Base-by-base conservation (phyloP, 2,888 invertebrate species). In the Mythimna impura region DNA sequence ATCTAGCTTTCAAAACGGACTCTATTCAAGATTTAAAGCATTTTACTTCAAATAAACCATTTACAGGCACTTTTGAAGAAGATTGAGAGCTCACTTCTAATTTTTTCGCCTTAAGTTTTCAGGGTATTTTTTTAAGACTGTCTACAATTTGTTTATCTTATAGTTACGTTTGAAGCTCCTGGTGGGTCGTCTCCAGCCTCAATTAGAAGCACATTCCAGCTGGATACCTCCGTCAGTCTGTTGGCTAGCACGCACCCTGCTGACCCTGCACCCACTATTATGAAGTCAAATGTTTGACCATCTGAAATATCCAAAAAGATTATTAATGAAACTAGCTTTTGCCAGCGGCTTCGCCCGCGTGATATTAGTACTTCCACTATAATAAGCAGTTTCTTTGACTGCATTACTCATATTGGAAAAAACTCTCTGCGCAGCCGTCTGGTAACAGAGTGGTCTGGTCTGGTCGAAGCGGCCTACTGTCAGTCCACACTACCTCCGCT, bases 131-230 rank as follows among this genome's bases (percentile, higher is more conserved):
- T 47, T 47, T 47, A 47, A 50, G 20, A 20, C 20, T 50, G 50
- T 12, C 12, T 40, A 40, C 40, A 10, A 40, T 43, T 43, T 14
- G 12, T 43, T 20, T 47, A 7, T 20, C 47, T 47, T 47, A 47
- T 47, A 61, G 22, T 40, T 22, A 89, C 89, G 97, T 87, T 2
- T 97, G 93, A 34, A 98, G 90, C 7, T 97, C 97, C 63, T 0
- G 94, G 78, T 65, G 90, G 90, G 57, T 88, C 75, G 20, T 80
- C 87, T 3, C 90, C 90, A 47, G 89, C 90, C 66, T 90, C 90
- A 9, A 91, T 77, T 0, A 91, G 86, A 47, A 91, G 78, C 9
- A 91, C 89, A 14, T 76, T 82, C 87, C 89, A 89, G 40, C 82
- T 60, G 1, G 75, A 9, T 14, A 89, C 69, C 71, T 91, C 91